Percentiles rank a stretch among this genome's conserved stretches.
Evolutionary conservation across 2,888 invertebrate species (phyloP).

Genomic region (Stenichneumon culpator): DNA sequence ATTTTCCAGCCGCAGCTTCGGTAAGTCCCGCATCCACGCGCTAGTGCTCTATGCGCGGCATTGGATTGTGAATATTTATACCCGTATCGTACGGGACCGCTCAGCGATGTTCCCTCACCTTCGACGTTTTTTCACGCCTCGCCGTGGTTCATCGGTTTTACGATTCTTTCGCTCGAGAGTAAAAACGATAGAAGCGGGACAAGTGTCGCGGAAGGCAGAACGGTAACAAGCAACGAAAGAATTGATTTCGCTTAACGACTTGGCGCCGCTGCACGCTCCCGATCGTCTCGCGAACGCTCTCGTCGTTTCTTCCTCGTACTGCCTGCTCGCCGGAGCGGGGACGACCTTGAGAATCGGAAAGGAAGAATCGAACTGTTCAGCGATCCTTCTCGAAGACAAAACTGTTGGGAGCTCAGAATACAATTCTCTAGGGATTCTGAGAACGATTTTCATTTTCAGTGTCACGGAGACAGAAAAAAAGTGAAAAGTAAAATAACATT

Average conservation of each 20-base stretch:
- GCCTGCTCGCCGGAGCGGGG: neutral
- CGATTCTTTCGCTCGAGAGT: slow-evolving; percentile 35
- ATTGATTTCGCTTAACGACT: slow-evolving; percentile 55
- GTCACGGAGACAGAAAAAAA: neutral
- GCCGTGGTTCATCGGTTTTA: slow-evolving; percentile 21
- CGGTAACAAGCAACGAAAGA: slow-evolving; percentile 14
- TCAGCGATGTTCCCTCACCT: neutral
- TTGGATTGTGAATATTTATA: too few species aligned
- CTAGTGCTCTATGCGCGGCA: too few species aligned
- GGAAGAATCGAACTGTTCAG: neutral
- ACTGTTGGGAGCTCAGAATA: neutral
- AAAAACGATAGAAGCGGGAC: slow-evolving; percentile 23
- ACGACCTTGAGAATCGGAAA: slow-evolving; percentile 4
- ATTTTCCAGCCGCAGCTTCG: too few species aligned
- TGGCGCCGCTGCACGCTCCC: slow-evolving; percentile 36
- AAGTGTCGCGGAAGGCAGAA: neutral
- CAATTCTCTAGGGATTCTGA: neutral
- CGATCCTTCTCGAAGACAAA: neutral
- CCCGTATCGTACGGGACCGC: neutral
- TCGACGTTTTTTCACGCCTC: neutral
- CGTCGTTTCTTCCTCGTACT: neutral
- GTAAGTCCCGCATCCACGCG: too few species aligned
- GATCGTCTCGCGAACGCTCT: neutral
- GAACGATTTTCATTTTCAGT: neutral
- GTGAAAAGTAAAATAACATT: neutral